phyloP scores from a whole-genome alignment of 2,113 vertebrate species.

The Periophthalmodon schlosseri region DNA sequence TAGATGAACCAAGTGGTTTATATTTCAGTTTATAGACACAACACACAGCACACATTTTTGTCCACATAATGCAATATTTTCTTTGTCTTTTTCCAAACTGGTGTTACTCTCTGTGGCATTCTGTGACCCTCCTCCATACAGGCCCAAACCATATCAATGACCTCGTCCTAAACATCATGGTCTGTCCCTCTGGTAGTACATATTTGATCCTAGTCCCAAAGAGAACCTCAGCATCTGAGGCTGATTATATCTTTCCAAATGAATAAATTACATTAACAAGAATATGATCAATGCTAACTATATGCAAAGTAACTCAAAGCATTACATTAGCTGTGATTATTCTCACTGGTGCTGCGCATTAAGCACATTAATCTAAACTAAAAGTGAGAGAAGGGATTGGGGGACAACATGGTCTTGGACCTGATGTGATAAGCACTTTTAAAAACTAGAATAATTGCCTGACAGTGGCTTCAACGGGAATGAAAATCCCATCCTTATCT shows the following conservation, averaged over 20 bases:
- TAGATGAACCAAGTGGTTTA: constrained; percentile 30
- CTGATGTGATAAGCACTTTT: not conserved
- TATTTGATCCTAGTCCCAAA: not conserved
- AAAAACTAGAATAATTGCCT: constrained; percentile 3
- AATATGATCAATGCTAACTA: not conserved
- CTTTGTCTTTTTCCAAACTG: not conserved
- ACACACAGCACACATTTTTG: not conserved
- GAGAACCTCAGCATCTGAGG: not conserved
- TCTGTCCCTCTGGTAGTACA: not conserved
- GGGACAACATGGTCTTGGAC: constrained; percentile 1
- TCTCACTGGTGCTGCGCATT: not conserved
- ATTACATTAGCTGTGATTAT: not conserved
- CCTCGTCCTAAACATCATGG: not conserved
- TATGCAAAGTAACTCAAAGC: not conserved
- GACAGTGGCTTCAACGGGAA: not conserved
- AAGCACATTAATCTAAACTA: not conserved
- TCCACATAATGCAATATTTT: not conserved
- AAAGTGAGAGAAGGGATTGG: not conserved
- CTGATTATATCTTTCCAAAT: not conserved
- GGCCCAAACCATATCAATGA: not conserved
- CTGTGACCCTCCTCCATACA: not conserved
- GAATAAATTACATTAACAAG: not conserved
- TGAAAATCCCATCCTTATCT: not conserved
- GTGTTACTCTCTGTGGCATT: not conserved
- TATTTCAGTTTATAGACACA: constrained; percentile 16